These are phyloP conservation scores for Dioctria rufipes DNA, from an alignment of 2,888 invertebrate genomes.

Conservation along the genomic window DNA sequence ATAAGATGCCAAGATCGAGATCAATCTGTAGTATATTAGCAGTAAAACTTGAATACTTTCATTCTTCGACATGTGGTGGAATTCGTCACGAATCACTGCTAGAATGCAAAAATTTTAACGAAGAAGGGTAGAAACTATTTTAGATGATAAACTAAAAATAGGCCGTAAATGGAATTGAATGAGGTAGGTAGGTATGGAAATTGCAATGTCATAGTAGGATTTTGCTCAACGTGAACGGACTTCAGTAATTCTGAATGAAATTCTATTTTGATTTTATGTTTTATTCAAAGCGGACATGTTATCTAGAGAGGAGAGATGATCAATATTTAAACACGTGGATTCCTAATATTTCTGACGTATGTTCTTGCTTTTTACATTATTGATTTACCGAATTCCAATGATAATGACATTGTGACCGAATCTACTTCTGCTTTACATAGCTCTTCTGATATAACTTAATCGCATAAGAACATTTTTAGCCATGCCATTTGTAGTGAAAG, in stretches of 20 bases:
- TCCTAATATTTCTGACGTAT: no score
- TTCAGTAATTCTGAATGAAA: neutral
- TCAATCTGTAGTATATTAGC: neutral
- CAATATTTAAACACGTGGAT: no score
- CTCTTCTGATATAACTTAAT: no score
- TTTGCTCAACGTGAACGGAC: neutral
- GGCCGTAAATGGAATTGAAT: no score
- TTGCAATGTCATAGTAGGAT: neutral
- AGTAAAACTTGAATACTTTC: neutral
- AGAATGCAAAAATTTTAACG: conserved; percentile 4
- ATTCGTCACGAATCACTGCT: conserved; percentile 37
- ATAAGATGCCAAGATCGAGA: conserved; percentile 18
- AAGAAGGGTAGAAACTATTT: neutral
- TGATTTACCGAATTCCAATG: no score
- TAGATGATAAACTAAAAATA: conserved; percentile 5
- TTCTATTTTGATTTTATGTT: neutral
- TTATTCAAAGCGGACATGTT: neutral
- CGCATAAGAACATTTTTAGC: no score
- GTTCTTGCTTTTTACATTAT: no score
- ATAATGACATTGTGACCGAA: no score
- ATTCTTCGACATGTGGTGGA: conserved; percentile 19
- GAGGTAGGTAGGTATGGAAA: neutral
- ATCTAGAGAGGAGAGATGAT: no score
- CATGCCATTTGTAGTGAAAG: no score
- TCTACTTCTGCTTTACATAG: no score